Evolutionary conservation across 2,797 vertebrate genomes (phyloP).

Genomic region (Paguma larvata): DNA sequence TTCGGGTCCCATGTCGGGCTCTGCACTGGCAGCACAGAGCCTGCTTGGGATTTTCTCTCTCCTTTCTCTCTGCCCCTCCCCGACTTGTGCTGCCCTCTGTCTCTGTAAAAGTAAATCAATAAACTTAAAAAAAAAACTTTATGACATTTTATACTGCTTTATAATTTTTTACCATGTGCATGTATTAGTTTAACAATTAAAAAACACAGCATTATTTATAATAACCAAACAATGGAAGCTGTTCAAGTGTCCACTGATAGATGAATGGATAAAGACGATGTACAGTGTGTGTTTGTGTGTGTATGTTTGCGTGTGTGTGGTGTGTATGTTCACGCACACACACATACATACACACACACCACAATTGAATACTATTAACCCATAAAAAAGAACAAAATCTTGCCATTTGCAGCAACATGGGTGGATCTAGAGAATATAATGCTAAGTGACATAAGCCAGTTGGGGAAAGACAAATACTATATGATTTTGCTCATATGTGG

Average conservation of each 20-base stretch:
- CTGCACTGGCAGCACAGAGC: too few species aligned
- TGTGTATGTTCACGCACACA: not conserved
- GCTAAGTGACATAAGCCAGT: not conserved
- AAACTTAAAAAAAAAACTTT: not conserved
- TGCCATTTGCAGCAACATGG: not conserved
- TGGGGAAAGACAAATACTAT: not conserved
- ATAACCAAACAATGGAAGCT: not conserved
- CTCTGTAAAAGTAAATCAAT: too few species aligned
- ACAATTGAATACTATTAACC: not conserved
- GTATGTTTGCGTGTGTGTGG: too few species aligned
- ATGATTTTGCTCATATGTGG: not conserved
- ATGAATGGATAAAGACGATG: not conserved
- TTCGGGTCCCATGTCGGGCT: too few species aligned
- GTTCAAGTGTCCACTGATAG: not conserved
- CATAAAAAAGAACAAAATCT: not conserved
- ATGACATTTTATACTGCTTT: not conserved
- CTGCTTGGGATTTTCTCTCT: too few species aligned
- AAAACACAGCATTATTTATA: not conserved
- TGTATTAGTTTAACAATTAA: not conserved
- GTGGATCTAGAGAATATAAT: not conserved
- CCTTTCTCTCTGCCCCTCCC: too few species aligned
- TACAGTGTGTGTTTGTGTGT: too few species aligned
- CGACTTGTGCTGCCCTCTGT: too few species aligned
- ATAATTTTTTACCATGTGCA: not conserved
- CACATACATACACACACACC: fast-evolving